Evolutionary conservation across 2,113 vertebrate genomes (phyloP).

Genomic region (Phalacrocorax aristotelis): DNA sequence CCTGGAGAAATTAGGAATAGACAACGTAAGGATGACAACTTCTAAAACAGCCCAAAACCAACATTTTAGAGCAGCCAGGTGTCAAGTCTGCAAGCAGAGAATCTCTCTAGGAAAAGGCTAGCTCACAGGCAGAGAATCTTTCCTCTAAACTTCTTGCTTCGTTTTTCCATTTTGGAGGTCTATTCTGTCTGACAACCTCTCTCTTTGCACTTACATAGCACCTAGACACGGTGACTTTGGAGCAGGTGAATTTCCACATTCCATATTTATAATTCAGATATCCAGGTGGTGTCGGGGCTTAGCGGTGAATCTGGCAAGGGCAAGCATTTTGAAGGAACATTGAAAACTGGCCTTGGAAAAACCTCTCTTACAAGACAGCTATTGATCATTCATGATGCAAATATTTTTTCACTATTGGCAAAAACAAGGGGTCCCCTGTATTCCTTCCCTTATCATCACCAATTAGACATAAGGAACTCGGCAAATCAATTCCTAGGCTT

Average conservation of each 20-base stretch:
- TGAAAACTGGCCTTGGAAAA: neutral
- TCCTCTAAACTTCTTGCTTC: neutral
- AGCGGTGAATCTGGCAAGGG: neutral
- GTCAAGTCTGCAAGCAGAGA: neutral
- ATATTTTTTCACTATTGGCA: neutral
- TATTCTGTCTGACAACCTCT: neutral
- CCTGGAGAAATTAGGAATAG: neutral
- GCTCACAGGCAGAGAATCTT: neutral
- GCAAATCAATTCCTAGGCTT: neutral
- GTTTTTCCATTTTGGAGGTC: neutral
- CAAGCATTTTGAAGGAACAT: neutral
- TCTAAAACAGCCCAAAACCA: neutral
- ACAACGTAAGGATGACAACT: conserved; percentile 20
- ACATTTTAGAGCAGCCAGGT: conserved; percentile 28
- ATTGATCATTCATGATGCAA: neutral
- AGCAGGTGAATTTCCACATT: neutral
- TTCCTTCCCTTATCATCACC: neutral
- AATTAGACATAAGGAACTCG: neutral
- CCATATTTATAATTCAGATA: neutral
- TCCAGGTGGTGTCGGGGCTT: accelerated
- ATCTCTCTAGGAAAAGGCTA: neutral
- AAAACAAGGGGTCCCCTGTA: neutral
- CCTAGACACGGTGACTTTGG: neutral
- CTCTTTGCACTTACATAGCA: neutral
- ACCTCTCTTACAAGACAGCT: neutral